phyloP scores from a whole-genome alignment of 2,888 invertebrate genomes.

The Chalcis sispes region DNA sequence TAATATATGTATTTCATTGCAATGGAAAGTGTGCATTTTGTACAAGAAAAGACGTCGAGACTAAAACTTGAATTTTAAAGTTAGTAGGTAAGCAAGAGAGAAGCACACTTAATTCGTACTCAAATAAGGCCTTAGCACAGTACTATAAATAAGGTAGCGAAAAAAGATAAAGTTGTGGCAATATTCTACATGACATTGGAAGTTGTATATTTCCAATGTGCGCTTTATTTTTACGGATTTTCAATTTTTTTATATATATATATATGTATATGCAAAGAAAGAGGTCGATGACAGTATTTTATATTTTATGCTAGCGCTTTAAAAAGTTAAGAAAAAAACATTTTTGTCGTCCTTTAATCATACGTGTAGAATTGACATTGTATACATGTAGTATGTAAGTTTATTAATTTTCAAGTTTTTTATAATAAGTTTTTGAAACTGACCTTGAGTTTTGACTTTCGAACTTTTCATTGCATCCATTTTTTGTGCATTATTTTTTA shows the following conservation, averaged over 20 bases:
- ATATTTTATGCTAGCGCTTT: constrained; percentile 51
- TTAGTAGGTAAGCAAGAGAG: constrained; percentile 7
- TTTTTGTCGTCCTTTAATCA: constrained; percentile 51
- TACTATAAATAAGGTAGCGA: constrained; percentile 58
- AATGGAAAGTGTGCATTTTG: constrained; percentile 23
- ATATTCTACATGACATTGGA: constrained; percentile 49
- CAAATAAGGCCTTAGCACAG: constrained; percentile 62
- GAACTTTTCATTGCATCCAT: constrained; percentile 23
- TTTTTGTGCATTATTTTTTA: constrained; percentile 65
- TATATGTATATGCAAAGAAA: constrained; percentile 44
- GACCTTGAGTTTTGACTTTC: constrained; percentile 24
- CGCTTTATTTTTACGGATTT: constrained; percentile 57
- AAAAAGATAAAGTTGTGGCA: constrained; percentile 52
- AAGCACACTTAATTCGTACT: constrained; percentile 52
- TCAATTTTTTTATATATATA: constrained; percentile 60
- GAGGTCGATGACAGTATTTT: constrained; percentile 70
- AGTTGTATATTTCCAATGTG: constrained; percentile 30
- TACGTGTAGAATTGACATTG: constrained; percentile 45
- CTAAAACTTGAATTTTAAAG: constrained; percentile 26
- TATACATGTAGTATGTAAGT: constrained; percentile 48
- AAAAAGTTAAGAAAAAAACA: constrained; percentile 33
- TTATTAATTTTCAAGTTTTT: constrained; percentile 25
- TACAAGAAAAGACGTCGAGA: constrained; percentile 18
- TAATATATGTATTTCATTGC: constrained; percentile 18
- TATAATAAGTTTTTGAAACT: constrained; percentile 22